A percentile compares a stretch with the other conserved stretches of the same genome.
phyloP scores from a whole-genome alignment of 2,797 vertebrate genomes.

The Furcifer pardalis region DNA sequence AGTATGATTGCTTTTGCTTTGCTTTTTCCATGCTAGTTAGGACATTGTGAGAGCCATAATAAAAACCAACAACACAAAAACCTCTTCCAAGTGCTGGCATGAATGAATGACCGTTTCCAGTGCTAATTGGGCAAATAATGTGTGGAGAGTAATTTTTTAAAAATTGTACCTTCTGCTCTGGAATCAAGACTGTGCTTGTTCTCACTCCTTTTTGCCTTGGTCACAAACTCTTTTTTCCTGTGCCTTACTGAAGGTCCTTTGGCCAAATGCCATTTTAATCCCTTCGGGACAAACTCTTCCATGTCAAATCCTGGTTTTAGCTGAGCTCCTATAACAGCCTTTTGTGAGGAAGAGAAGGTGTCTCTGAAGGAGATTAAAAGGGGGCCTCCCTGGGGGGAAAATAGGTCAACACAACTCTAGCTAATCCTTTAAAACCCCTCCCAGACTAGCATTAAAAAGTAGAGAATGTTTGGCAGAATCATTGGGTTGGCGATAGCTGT shows the following conservation, averaged over 20 bases:
- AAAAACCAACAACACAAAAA: too few relatives aligned
- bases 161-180: background rate
- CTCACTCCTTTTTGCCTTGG: background rate
- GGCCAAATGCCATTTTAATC: conserved; percentile 60
- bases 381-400: conserved; percentile 55
- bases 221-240: conserved; percentile 46
- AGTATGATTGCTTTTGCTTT: too few relatives aligned
- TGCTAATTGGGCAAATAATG: background rate
- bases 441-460: background rate
- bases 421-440: conserved; percentile 60
- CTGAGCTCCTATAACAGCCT: conserved; percentile 70
- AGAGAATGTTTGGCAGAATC: rapidly evolving
- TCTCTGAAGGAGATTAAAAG: conserved; percentile 73
- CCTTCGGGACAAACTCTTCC: conserved; percentile 64
- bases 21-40: too few relatives aligned
- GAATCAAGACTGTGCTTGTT: background rate
- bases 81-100: too few relatives aligned
- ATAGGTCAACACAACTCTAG: conserved; percentile 66
- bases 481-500: too few relatives aligned
- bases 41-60: too few relatives aligned
- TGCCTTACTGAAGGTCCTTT: conserved; percentile 14
- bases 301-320: conserved; percentile 68
- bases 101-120: background rate
- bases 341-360: conserved; percentile 69
- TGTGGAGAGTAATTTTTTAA: background rate